Evolutionary conservation across 2,888 invertebrate genomes (phyloP).

Genomic region (Neoitamus cyanurus): DNA sequence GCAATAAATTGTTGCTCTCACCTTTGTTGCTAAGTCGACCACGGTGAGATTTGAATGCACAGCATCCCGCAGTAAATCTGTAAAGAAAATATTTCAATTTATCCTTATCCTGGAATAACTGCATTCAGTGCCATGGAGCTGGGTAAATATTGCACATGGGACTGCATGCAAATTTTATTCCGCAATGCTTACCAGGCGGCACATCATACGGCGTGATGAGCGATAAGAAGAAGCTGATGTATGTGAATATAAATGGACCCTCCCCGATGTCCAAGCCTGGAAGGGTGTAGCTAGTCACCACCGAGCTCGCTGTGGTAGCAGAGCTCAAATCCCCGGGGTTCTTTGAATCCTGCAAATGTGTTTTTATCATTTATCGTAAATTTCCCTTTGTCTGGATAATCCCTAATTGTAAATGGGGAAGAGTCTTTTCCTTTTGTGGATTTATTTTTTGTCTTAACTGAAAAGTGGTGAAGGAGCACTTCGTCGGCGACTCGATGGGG

Average conservation of each 20-base stretch:
- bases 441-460: background rate
- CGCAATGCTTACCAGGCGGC: constrained; percentile 62
- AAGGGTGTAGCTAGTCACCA: constrained; percentile 63
- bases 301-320: constrained; percentile 53
- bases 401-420: background rate
- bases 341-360: constrained; percentile 46
- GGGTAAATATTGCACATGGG: background rate
- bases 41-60: constrained; percentile 63
- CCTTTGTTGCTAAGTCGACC: constrained; percentile 62
- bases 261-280: constrained; percentile 65
- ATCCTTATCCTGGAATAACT: background rate
- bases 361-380: constrained; percentile 40
- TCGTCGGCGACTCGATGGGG: background rate
- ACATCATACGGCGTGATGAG: constrained; percentile 66
- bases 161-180: constrained; percentile 11
- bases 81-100: constrained; percentile 41
- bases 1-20: constrained; percentile 55
- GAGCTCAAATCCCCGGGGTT: constrained; percentile 43
- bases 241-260: constrained; percentile 64
- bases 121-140: background rate
- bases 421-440: background rate
- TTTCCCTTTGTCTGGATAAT: constrained; percentile 20
- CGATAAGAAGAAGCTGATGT: constrained; percentile 66
- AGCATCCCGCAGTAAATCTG: constrained; percentile 64
- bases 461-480: constrained; percentile 1